Evolutionary conservation across 1,140 invertebrate genomes (phyloP).

Genomic region (Aricia agestis): DNA sequence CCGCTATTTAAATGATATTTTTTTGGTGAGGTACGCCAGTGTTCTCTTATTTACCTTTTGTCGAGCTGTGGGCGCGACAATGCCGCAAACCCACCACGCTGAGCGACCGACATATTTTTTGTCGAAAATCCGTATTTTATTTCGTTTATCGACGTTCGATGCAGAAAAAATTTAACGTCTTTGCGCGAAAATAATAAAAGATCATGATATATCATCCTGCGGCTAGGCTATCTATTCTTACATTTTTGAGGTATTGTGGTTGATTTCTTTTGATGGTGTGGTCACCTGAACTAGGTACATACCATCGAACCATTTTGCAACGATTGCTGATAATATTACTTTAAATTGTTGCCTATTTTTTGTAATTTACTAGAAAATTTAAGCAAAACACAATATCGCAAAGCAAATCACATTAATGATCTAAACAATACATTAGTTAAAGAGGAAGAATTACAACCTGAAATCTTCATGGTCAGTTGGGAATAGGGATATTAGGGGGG

Average conservation of each 20-base stretch:
- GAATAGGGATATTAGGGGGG: too few species aligned
- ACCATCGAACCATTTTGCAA: background rate
- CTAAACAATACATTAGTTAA: too few species aligned
- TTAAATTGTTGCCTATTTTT: too few species aligned
- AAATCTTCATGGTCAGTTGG: too few species aligned
- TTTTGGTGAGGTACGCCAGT: slow-evolving; percentile 48
- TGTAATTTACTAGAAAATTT: too few species aligned
- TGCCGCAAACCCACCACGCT: slow-evolving; percentile 71
- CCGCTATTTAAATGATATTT: slow-evolving; percentile 71
- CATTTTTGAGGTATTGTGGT: slow-evolving; percentile 41
- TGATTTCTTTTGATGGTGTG: slow-evolving; percentile 34
- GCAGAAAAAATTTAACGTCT: slow-evolving; percentile 42
- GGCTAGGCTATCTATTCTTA: slow-evolving; percentile 47
- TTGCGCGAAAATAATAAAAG: slow-evolving; percentile 57
- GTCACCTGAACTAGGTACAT: slow-evolving; percentile 25
- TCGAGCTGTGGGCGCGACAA: slow-evolving; percentile 71
- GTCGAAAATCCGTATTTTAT: slow-evolving; percentile 69
- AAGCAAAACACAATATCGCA: too few species aligned
- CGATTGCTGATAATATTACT: background rate
- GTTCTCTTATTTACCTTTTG: slow-evolving; percentile 75
- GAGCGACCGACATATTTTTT: slow-evolving; percentile 65
- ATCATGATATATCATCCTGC: slow-evolving; percentile 64
- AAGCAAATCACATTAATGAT: too few species aligned
- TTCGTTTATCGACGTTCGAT: slow-evolving; percentile 57
- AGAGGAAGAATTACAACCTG: too few species aligned